These are phyloP conservation scores for Pelosia muscerda DNA, from an alignment of 2,888 invertebrate species.

Conservation along the genomic window DNA sequence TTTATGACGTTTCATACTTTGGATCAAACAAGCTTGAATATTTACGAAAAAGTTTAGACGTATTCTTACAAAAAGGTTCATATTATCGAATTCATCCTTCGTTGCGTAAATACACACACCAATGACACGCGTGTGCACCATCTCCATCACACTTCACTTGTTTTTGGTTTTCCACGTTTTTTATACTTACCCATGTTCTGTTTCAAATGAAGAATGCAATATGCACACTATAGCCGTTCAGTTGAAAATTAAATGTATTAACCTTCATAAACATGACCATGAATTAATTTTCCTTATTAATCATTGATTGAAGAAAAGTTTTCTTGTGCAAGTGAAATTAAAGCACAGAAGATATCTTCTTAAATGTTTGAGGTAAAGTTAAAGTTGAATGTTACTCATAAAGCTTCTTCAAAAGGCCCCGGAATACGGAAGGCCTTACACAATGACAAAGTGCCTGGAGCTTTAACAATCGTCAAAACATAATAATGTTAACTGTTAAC, in stretches of 20 bases:
- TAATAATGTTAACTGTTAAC: conserved; percentile 53
- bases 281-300: neutral
- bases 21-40: too few species aligned
- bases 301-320: conserved; percentile 4
- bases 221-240: neutral
- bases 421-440: conserved; percentile 39
- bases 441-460: conserved; percentile 49
- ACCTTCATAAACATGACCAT: neutral
- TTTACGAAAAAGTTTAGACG: too few species aligned
- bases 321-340: conserved; percentile 8
- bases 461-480: conserved; percentile 43
- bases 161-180: neutral
- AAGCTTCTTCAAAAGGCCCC: conserved; percentile 31
- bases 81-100: too few species aligned
- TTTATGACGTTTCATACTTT: too few species aligned
- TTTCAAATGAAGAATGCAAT: neutral
- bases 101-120: too few species aligned
- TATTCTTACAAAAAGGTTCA: too few species aligned
- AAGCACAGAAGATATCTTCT: conserved; percentile 15
- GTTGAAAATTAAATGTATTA: neutral
- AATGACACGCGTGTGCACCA: too few species aligned
- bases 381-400: conserved; percentile 39
- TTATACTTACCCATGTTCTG: neutral
- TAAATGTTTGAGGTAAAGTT: conserved; percentile 30
- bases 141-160: too few species aligned